Evolutionary conservation across 2,797 vertebrate species (phyloP).

Genomic region (Oreonectes daqikongensis): DNA sequence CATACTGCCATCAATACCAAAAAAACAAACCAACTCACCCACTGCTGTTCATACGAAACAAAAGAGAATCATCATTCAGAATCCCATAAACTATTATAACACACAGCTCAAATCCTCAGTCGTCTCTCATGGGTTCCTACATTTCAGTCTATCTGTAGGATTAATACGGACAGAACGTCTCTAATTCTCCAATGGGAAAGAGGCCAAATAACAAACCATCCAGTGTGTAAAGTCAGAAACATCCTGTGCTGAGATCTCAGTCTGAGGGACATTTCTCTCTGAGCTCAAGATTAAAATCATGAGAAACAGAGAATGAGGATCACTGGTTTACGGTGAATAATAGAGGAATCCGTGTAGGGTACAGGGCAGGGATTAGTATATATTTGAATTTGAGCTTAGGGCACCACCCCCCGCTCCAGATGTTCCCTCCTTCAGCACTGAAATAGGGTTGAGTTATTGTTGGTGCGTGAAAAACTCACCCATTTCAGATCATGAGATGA

Average conservation of each 20-base stretch:
- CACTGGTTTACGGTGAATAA: slow-evolving; percentile 3
- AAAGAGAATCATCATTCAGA: not conserved
- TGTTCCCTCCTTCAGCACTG: slow-evolving; percentile 11
- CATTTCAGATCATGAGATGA: too few relatives aligned
- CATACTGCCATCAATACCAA: too few relatives aligned
- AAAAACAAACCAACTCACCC: not conserved
- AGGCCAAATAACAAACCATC: slow-evolving; percentile 58
- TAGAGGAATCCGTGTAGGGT: not conserved
- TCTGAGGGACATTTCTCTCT: not conserved
- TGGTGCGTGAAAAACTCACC: too few relatives aligned
- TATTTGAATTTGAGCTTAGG: slow-evolving; percentile 3
- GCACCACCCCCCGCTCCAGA: slow-evolving; percentile 36
- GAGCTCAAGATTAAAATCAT: slow-evolving; percentile 1
- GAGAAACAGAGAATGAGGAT: not conserved
- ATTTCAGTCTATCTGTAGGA: slow-evolving; percentile 61
- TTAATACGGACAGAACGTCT: slow-evolving; percentile 57
- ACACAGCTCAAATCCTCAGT: slow-evolving; percentile 21
- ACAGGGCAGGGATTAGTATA: slow-evolving; percentile 27
- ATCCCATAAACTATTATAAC: not conserved
- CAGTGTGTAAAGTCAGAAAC: slow-evolving; percentile 53
- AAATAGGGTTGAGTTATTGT: slow-evolving; percentile 6
- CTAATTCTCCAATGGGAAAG: slow-evolving; percentile 69
- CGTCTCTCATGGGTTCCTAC: slow-evolving; percentile 38
- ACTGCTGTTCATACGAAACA: too few relatives aligned
- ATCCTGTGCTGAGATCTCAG: slow-evolving; percentile 54